phyloP scores from a whole-genome alignment of 92 coral and sea anemone genomes.

The Umimayanthus kanabou region DNA sequence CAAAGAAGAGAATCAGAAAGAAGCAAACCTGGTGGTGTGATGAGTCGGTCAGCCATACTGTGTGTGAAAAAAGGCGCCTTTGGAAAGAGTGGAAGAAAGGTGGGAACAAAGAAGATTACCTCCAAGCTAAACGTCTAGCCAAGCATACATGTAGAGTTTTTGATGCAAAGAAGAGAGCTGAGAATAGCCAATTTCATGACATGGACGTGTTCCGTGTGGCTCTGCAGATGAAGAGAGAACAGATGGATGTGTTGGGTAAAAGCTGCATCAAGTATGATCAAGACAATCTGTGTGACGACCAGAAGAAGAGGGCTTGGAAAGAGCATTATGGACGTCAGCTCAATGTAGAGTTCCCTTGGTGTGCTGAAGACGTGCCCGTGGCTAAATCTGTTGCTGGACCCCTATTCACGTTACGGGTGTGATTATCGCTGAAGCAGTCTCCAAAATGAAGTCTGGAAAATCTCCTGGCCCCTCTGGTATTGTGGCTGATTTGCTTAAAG shows the following conservation, averaged over 20 bases:
- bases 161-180: constrained; percentile 37
- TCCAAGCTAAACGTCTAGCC: constrained; percentile 30
- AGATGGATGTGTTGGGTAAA: constrained; percentile 25
- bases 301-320: constrained; percentile 19
- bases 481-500: constrained; percentile 32
- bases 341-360: constrained; percentile 34
- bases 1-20: constrained; percentile 12
- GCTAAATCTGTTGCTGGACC: constrained; percentile 22
- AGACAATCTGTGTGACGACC: neutral
- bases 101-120: constrained; percentile 22
- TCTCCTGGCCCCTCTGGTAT: constrained; percentile 42
- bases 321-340: constrained; percentile 29
- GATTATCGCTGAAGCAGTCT: constrained; percentile 18
- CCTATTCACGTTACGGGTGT: neutral
- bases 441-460: constrained; percentile 36
- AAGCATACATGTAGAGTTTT: neutral
- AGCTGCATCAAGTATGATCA: constrained; percentile 24
- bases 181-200: constrained; percentile 11
- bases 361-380: neutral
- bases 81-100: constrained; percentile 53
- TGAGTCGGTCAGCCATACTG: constrained; percentile 32
- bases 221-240: constrained; percentile 13
- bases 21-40: constrained; percentile 55
- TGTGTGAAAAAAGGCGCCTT: constrained; percentile 33
- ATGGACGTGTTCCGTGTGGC: constrained; percentile 18